A percentile compares a stretch with the other conserved stretches of the same genome.
These are phyloP conservation scores for Morpho achilles DNA, from an alignment of 2,888 invertebrate genomes.

Conservation along the genomic window DNA sequence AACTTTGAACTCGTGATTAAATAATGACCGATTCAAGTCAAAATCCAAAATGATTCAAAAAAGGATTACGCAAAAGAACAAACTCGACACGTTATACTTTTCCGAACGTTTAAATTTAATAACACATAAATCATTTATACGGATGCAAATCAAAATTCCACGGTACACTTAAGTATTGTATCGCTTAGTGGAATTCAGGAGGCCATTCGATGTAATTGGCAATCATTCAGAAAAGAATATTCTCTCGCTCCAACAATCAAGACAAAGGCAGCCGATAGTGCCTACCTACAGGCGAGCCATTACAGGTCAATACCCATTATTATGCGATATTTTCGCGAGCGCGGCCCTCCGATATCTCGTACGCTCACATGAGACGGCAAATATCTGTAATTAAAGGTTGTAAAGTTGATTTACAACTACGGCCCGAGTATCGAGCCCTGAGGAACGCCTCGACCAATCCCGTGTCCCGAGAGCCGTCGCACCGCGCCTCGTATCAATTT, in stretches of 20 bases:
- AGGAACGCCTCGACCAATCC: constrained; percentile 70
- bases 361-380: constrained; percentile 75
- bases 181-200: constrained; percentile 66
- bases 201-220: constrained; percentile 77
- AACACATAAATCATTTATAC: constrained; percentile 70
- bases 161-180: constrained; percentile 61
- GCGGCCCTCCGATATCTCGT: constrained; percentile 73
- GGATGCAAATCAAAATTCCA: constrained; percentile 63
- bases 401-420: constrained; percentile 78
- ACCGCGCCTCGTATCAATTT: constrained; percentile 72
- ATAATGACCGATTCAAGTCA: constrained; percentile 25
- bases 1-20: constrained; percentile 30
- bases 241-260: constrained; percentile 71
- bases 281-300: constrained; percentile 71
- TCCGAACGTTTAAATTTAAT: constrained; percentile 48
- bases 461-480: constrained; percentile 43
- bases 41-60: constrained; percentile 21
- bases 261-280: constrained; percentile 76
- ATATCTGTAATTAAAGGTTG: constrained; percentile 79
- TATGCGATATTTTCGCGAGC: constrained; percentile 78
- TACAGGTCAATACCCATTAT: constrained; percentile 79
- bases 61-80: constrained; percentile 26
- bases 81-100: constrained; percentile 36
- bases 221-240: constrained; percentile 75
- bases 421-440: constrained; percentile 66